These are phyloP conservation scores for Drosophila subpulchrella DNA, from an alignment of 1,140 invertebrate genomes.

Conservation along the genomic window DNA sequence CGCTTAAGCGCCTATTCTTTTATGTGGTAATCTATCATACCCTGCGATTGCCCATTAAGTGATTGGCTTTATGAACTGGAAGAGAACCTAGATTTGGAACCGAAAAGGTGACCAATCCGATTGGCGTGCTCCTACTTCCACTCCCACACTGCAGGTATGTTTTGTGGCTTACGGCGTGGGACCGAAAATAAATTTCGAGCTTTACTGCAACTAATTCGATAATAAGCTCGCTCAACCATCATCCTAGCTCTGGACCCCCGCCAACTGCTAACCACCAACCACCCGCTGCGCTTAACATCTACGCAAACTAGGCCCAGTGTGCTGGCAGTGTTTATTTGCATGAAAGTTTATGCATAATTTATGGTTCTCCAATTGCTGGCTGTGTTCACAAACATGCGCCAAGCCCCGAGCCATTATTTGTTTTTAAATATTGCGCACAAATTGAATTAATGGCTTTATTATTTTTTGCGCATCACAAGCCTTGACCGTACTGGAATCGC, in stretches of 20 bases:
- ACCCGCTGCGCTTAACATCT: slow-evolving; percentile 41
- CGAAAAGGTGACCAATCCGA: neutral
- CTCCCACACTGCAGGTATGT: slow-evolving; percentile 29
- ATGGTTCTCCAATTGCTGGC: slow-evolving; percentile 36
- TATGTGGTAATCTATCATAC: slow-evolving; percentile 54
- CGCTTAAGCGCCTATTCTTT: slow-evolving; percentile 48
- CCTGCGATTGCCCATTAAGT: slow-evolving; percentile 43
- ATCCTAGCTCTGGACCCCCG: neutral
- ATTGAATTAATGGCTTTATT: slow-evolving; percentile 66
- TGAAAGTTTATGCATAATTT: slow-evolving; percentile 51
- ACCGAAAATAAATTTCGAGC: slow-evolving; percentile 77
- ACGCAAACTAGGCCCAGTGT: slow-evolving; percentile 32
- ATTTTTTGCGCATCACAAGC: slow-evolving; percentile 44
- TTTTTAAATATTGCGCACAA: slow-evolving; percentile 57
- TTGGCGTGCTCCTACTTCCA: neutral
- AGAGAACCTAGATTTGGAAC: slow-evolving; percentile 11
- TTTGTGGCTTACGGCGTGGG: slow-evolving; percentile 55
- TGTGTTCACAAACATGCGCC: slow-evolving; percentile 27
- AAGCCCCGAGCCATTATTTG: slow-evolving; percentile 48
- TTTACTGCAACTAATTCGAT: slow-evolving; percentile 81
- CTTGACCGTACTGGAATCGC: slow-evolving; percentile 27
- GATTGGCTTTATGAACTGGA: slow-evolving; percentile 55
- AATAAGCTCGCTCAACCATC: slow-evolving; percentile 34
- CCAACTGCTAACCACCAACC: slow-evolving; percentile 12
- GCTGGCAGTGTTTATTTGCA: slow-evolving; percentile 40